These are phyloP conservation scores for Psittacara wagleri DNA, from an alignment of 2,113 vertebrate genomes.

Conservation along the genomic window DNA sequence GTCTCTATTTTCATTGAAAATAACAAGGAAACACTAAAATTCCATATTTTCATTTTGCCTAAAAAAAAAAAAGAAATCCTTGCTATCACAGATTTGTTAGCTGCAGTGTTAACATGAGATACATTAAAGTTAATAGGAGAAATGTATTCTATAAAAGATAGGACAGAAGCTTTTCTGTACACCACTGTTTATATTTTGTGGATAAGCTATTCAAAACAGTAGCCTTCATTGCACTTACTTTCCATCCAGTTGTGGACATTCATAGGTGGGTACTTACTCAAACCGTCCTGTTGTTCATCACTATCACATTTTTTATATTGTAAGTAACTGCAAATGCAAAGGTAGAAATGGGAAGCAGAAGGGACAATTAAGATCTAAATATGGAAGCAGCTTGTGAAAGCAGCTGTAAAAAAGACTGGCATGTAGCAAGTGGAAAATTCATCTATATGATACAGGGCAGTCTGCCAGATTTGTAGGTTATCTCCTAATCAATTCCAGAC, in stretches of 20 bases:
- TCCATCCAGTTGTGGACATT: background rate
- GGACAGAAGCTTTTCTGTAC: background rate
- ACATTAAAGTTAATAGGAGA: background rate
- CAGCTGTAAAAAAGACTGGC: background rate
- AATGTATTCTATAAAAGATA: background rate
- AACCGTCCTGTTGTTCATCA: background rate
- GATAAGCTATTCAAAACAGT: background rate
- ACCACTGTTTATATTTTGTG: background rate
- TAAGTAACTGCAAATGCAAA: background rate
- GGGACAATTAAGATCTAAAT: background rate
- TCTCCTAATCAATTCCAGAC: background rate
- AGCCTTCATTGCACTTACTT: background rate
- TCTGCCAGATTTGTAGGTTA: background rate
- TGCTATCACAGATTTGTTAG: background rate
- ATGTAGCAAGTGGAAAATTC: background rate
- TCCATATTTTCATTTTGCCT: background rate
- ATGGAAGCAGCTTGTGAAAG: background rate
- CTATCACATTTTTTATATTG: background rate
- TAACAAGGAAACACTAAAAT: background rate
- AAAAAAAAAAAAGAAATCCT: background rate
- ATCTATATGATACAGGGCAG: background rate
- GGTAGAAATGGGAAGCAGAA: background rate
- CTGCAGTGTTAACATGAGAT: background rate
- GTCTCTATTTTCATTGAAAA: background rate
- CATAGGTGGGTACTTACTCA: background rate